Conservation (phyloP, 1,140 invertebrate genomes). For the Lineus longissimus region DNA sequence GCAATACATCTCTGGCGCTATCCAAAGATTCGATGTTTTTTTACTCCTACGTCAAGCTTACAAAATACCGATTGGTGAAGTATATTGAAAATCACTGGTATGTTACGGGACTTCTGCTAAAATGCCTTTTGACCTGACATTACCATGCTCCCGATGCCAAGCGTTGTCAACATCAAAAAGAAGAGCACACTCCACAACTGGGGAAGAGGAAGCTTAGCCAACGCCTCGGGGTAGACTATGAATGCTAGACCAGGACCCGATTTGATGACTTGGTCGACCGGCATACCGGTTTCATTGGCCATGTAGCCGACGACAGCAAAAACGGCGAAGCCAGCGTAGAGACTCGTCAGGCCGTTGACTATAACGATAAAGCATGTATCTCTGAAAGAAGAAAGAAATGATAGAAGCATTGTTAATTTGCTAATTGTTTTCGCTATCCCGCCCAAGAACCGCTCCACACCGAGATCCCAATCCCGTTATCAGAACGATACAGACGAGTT, state of each 20-base stretch:
- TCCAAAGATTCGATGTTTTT: too few species aligned
- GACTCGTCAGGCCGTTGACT: constrained; percentile 89
- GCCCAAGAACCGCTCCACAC: too few species aligned
- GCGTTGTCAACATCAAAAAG: constrained; percentile 86
- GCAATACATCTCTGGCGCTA: too few species aligned
- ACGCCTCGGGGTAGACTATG: constrained; percentile 78
- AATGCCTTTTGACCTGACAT: too few species aligned
- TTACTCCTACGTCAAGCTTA: too few species aligned
- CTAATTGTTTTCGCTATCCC: too few species aligned
- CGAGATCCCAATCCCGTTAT: too few species aligned
- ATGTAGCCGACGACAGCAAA: constrained; percentile 83
- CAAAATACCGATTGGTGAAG: too few species aligned
- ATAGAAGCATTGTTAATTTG: too few species aligned
- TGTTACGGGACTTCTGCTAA: too few species aligned
- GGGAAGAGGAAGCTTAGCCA: constrained; percentile 70
- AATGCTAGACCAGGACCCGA: constrained; percentile 72
- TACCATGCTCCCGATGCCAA: constrained; percentile 83
- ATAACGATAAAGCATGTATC: constrained; percentile 88
- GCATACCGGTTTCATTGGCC: constrained; percentile 12
- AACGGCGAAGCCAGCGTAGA: constrained; percentile 94
- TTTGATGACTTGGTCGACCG: constrained; percentile 17
- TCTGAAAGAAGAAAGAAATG: constrained; percentile 22
- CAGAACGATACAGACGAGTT: too few species aligned
- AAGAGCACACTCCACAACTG: constrained; percentile 77
- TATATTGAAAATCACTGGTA: too few species aligned